phyloP scores from a whole-genome alignment of 2,797 vertebrate species.

The Lacerta bilineata region DNA sequence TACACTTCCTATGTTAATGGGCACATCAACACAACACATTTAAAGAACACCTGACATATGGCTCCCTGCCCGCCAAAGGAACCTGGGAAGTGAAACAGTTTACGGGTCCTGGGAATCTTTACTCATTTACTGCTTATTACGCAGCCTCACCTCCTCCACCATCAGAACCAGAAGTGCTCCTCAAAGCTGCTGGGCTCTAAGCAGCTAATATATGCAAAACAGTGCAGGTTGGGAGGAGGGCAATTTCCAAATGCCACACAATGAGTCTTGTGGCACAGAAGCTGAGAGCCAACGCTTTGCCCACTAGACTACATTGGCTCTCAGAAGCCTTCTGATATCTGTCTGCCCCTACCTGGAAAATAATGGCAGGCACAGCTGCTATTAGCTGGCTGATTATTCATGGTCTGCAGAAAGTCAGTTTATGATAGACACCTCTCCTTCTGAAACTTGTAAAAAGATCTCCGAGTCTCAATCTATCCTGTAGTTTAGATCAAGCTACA shows the following conservation, averaged over 20 bases:
- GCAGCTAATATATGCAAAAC: background rate
- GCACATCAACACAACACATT: too few relatives aligned
- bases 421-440: constrained; percentile 2
- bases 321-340: constrained; percentile 4
- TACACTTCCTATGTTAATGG: background rate
- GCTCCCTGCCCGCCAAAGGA: too few relatives aligned
- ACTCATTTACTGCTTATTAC: background rate
- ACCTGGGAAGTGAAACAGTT: too few relatives aligned
- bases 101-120: too few relatives aligned
- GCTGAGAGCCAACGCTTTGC: background rate
- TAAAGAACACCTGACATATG: too few relatives aligned
- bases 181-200: background rate
- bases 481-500: constrained; percentile 25
- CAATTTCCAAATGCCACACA: background rate
- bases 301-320: background rate
- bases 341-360: background rate
- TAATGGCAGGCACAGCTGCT: background rate
- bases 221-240: background rate
- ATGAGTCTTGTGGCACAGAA: background rate
- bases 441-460: constrained; percentile 39
- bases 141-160: background rate
- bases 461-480: constrained; percentile 27
- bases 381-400: constrained; percentile 26
- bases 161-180: background rate
- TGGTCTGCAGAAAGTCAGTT: background rate